Percentiles rank a stretch among this genome's conserved stretches.
Evolutionary conservation across 1,140 invertebrate genomes (phyloP).

Genomic region (Orius laevigatus): DNA sequence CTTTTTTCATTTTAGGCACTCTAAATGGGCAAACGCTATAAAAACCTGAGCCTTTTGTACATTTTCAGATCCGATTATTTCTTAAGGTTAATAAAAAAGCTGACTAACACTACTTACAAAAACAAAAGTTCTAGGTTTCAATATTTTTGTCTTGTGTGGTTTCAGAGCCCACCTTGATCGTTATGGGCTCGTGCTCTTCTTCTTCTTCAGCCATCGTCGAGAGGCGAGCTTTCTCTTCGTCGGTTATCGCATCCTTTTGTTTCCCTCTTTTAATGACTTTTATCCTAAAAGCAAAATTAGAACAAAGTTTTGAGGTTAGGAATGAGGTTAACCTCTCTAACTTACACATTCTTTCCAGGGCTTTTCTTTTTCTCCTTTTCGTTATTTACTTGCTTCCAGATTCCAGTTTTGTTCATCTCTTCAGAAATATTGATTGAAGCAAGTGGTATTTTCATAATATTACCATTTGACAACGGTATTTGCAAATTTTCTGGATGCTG

Average conservation of each 20-base stretch:
- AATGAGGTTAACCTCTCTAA: background rate
- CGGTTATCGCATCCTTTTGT: constrained; percentile 37
- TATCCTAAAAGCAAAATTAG: constrained; percentile 14
- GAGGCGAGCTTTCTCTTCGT: constrained; percentile 34
- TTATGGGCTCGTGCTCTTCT: constrained; percentile 36
- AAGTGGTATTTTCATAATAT: constrained; percentile 80
- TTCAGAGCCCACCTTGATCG: constrained; percentile 36
- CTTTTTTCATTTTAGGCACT: no score
- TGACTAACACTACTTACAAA: no score
- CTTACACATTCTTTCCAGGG: constrained; percentile 27
- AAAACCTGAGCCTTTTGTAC: no score
- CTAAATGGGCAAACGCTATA: no score
- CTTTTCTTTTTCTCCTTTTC: constrained; percentile 27
- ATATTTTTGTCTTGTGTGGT: constrained; percentile 6
- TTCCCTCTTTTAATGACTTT: constrained; percentile 30
- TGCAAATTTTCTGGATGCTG: constrained; percentile 41
- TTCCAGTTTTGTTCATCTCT: constrained; percentile 80
- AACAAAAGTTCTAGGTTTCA: no score
- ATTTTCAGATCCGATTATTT: no score
- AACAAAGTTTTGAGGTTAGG: constrained; percentile 1
- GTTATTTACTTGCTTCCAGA: constrained; percentile 84
- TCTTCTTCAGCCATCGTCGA: constrained; percentile 43
- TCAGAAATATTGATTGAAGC: constrained; percentile 81
- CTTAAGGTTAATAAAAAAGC: no score
- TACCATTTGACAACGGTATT: constrained; percentile 77